These are phyloP conservation scores for Caenorhabditis briggsae DNA, from an alignment of 1,140 invertebrate species.

Conservation along the genomic window DNA sequence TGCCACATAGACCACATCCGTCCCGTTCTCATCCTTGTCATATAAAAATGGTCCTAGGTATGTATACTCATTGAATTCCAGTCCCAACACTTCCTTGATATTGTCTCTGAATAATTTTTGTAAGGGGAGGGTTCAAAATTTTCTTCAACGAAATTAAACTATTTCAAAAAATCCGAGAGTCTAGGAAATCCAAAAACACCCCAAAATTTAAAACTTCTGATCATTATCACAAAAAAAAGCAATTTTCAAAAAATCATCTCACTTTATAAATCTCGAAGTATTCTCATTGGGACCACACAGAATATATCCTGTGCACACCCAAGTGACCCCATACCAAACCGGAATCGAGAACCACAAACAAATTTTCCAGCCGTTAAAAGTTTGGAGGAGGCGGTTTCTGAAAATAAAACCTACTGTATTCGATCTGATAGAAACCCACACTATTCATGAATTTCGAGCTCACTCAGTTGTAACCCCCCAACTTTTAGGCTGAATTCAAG, in stretches of 20 bases:
- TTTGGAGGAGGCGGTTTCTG: background rate
- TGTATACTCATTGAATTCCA: background rate
- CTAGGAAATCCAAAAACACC: too few species aligned
- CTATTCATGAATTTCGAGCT: too few species aligned
- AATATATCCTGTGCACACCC: slow-evolving; percentile 7
- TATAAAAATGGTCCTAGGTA: background rate
- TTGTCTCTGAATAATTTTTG: background rate
- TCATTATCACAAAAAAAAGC: too few species aligned
- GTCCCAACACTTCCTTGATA: background rate
- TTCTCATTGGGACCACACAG: background rate
- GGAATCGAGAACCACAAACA: slow-evolving; percentile 11
- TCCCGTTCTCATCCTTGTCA: background rate
- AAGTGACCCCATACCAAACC: background rate
- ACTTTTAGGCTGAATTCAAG: too few species aligned
- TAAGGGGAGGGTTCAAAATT: too few species aligned
- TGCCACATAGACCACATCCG: background rate
- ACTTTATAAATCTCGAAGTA: slow-evolving; percentile 5
- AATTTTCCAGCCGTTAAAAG: slow-evolving; percentile 3
- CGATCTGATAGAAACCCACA: too few species aligned
- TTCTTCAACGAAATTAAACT: too few species aligned
- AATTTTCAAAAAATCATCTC: background rate
- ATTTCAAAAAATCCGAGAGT: too few species aligned
- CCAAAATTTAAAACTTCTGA: too few species aligned
- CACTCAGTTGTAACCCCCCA: too few species aligned
- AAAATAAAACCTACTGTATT: too few species aligned